phyloP scores from a whole-genome alignment of 1,140 invertebrate species.

The Episyrphus balteatus region DNA sequence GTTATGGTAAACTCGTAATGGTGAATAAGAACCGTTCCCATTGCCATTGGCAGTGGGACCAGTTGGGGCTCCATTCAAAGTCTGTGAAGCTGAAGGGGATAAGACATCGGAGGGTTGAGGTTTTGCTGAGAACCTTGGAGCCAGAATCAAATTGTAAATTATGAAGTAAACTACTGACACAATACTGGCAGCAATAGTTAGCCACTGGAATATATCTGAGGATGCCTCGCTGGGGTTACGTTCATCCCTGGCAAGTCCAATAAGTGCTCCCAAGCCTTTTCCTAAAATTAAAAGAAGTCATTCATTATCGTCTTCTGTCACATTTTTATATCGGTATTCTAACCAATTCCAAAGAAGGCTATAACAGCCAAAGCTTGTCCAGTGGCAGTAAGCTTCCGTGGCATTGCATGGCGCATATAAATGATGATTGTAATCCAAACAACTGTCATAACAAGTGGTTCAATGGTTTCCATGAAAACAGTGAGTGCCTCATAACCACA shows the following conservation, averaged over 20 bases:
- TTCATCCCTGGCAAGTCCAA: slow-evolving; percentile 44
- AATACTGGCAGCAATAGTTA: slow-evolving; percentile 50
- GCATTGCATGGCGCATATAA: slow-evolving; percentile 69
- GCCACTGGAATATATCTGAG: slow-evolving; percentile 42
- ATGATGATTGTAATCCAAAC: slow-evolving; percentile 75
- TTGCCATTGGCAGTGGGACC: slow-evolving; percentile 38
- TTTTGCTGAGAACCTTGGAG: slow-evolving; percentile 54
- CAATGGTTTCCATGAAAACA: slow-evolving; percentile 59
- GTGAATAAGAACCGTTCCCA: slow-evolving; percentile 56
- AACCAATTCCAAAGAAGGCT: slow-evolving; percentile 68
- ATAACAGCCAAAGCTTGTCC: slow-evolving; percentile 72
- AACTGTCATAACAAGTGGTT: slow-evolving; percentile 69
- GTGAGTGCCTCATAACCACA: slow-evolving; percentile 45
- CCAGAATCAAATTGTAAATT: slow-evolving; percentile 57
- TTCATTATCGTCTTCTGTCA: neutral
- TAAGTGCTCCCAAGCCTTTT: slow-evolving; percentile 51
- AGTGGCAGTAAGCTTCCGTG: slow-evolving; percentile 65
- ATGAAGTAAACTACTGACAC: slow-evolving; percentile 53
- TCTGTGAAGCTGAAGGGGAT: slow-evolving; percentile 32
- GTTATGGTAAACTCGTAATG: slow-evolving; percentile 65
- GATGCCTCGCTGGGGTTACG: slow-evolving; percentile 15
- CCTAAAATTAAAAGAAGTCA: slow-evolving; percentile 36
- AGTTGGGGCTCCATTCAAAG: slow-evolving; percentile 33
- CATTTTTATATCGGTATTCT: neutral
- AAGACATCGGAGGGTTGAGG: slow-evolving; percentile 43